Conservation (phyloP, 2,113 vertebrate genomes). For the Antechinus stuartii region DNA sequence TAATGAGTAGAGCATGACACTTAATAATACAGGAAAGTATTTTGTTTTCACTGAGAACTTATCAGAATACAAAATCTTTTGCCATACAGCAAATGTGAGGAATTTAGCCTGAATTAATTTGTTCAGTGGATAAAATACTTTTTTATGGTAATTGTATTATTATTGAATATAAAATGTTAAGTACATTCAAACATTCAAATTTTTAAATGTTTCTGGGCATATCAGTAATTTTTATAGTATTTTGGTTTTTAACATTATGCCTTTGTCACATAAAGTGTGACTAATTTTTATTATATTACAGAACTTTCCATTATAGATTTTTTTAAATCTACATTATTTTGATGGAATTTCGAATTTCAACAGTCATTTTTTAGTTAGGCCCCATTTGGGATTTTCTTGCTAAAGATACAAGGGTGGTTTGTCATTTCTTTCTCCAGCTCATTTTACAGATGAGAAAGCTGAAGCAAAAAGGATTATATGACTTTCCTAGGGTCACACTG, state of each 20-base stretch:
- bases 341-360: slow-evolving; percentile 51
- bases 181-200: background rate
- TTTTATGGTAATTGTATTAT: background rate
- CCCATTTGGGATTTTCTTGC: background rate
- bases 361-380: background rate
- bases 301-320: background rate
- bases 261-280: background rate
- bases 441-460: background rate
- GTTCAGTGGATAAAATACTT: fast-evolving
- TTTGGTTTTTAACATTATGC: slow-evolving; percentile 30
- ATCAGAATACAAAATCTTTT: background rate
- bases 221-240: background rate
- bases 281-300: slow-evolving; percentile 22
- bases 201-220: background rate
- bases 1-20: background rate
- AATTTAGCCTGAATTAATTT: no score
- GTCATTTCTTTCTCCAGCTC: background rate
- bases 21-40: background rate
- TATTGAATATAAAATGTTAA: background rate
- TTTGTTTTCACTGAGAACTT: background rate
- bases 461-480: background rate
- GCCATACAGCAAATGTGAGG: background rate
- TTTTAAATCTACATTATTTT: slow-evolving; percentile 3
- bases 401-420: background rate
- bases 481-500: background rate